phyloP scores from a whole-genome alignment of 2,113 vertebrate genomes.

The Colistium nudipinnis region DNA sequence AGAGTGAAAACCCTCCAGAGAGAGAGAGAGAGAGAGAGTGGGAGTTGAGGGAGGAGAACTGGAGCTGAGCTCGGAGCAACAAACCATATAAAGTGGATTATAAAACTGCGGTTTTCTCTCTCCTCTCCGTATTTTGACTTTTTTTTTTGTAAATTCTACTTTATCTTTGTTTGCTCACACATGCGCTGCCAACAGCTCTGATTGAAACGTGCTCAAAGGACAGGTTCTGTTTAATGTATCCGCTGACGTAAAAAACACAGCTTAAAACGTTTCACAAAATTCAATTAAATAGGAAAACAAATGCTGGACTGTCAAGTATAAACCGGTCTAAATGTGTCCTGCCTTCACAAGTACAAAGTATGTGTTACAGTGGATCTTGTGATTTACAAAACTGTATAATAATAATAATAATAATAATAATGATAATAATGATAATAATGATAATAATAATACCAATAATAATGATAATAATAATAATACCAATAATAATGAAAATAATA shows the following conservation, averaged over 20 bases:
- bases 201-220: background rate
- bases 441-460: too few relatives aligned
- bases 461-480: too few relatives aligned
- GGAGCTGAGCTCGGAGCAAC: background rate
- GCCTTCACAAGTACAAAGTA: too few relatives aligned
- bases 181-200: background rate
- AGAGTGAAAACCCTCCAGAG: slow-evolving; percentile 7
- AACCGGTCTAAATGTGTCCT: too few relatives aligned
- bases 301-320: background rate
- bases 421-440: too few relatives aligned
- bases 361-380: too few relatives aligned
- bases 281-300: background rate
- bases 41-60: slow-evolving; percentile 13
- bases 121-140: background rate
- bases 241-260: background rate
- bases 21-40: background rate
- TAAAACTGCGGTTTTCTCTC: slow-evolving; percentile 6
- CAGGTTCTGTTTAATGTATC: background rate
- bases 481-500: too few relatives aligned
- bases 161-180: background rate
- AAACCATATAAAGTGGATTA: slow-evolving; percentile 14
- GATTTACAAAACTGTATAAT: too few relatives aligned
- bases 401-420: too few relatives aligned
- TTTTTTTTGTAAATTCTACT: background rate
- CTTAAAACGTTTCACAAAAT: background rate